A percentile compares a stretch with the other conserved stretches of the same genome.
Conservation (phyloP, 2,113 vertebrate species). For the Cynocephalus volans region DNA sequence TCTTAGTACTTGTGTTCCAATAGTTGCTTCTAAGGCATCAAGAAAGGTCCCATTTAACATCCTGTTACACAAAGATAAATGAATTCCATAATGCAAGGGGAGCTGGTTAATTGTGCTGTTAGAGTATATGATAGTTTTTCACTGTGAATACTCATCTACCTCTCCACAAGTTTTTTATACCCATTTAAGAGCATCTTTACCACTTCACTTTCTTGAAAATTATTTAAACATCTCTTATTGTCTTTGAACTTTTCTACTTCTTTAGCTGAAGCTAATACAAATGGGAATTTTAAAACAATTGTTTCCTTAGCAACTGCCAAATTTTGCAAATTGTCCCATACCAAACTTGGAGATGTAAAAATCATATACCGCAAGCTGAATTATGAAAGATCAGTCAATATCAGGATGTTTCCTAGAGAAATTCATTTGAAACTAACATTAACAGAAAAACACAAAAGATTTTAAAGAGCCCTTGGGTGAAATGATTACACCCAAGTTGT, state of each 20-base stretch:
- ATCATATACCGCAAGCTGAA: neutral
- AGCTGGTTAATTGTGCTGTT: neutral
- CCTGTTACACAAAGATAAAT: neutral
- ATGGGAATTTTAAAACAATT: constrained; percentile 1
- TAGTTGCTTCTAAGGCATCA: neutral
- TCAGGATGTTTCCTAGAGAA: neutral
- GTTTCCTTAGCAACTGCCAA: constrained; percentile 10
- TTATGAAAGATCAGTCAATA: constrained; percentile 29
- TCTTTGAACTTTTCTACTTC: constrained; percentile 23
- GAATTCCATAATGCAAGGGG: neutral
- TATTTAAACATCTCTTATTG: neutral
- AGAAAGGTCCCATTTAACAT: neutral
- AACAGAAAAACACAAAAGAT: constrained; percentile 25
- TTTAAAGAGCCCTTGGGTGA: neutral
- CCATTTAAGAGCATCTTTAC: neutral
- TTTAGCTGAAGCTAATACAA: neutral
- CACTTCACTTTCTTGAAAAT: constrained; percentile 46
- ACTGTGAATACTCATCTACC: neutral
- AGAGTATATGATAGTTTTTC: neutral
- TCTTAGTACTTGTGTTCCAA: neutral
- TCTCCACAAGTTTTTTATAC: constrained; percentile 24
- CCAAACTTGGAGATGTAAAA: neutral
- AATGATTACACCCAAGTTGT: neutral
- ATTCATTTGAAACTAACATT: constrained; percentile 23
- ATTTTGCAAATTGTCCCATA: constrained; percentile 35